Evolutionary conservation across 1,140 invertebrate genomes (phyloP).

Genomic region (Druon quercuslanigerum): DNA sequence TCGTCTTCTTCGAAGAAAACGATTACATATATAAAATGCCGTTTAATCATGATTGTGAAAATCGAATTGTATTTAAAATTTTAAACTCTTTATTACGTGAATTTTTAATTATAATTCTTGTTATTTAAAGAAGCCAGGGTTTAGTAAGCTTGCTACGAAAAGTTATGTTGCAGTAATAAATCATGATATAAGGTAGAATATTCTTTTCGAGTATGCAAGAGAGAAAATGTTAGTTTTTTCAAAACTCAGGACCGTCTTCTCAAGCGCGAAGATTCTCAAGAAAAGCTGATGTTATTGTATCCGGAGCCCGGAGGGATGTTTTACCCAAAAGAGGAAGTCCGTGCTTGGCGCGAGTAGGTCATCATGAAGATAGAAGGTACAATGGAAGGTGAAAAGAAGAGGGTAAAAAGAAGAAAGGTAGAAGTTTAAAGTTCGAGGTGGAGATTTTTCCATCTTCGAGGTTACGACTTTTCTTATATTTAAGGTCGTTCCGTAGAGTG

Average conservation of each 20-base stretch:
- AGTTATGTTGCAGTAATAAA: background rate
- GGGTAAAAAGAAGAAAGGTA: background rate
- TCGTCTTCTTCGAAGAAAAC: no score
- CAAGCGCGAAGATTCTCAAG: conserved; percentile 1
- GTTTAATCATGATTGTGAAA: no score
- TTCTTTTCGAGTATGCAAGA: background rate
- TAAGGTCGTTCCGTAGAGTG: conserved; percentile 8
- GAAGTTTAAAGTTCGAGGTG: conserved; percentile 23
- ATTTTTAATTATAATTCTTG: no score
- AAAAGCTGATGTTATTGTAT: conserved; percentile 36
- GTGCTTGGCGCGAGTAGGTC: conserved; percentile 33
- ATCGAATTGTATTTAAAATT: no score
- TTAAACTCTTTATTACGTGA: no score
- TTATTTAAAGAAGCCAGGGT: no score
- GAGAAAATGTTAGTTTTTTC: conserved; percentile 13
- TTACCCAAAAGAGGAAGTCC: conserved; percentile 28
- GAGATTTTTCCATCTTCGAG: conserved; percentile 13
- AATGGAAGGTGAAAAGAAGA: conserved; percentile 33
- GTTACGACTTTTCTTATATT: conserved; percentile 19
- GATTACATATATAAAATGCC: no score
- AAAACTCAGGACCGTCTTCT: conserved; percentile 17
- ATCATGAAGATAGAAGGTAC: conserved; percentile 37
- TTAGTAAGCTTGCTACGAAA: background rate
- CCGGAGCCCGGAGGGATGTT: conserved; percentile 30
- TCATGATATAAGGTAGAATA: background rate